Base-by-base conservation (phyloP, 2,113 vertebrate species). In the Tetrax tetrax region DNA sequence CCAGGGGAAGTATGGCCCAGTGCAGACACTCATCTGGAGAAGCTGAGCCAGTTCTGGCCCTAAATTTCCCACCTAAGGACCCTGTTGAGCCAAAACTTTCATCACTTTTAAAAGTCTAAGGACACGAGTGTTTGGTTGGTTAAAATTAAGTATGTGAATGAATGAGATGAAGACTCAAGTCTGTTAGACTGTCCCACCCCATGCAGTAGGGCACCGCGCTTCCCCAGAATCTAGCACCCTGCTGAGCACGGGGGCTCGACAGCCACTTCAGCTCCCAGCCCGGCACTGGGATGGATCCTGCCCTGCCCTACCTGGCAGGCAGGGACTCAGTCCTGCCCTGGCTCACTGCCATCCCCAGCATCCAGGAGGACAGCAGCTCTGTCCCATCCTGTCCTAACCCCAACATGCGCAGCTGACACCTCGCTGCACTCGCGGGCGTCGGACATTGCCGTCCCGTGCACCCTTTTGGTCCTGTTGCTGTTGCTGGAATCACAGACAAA, bases 291-390 rank as follows among this genome's bases (percentile, higher is more conserved):
- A 37, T 2, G 0, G 20, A 65, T 74, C 54, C 66, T 90, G 56
- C 50, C 53, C n/a, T 79, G 41, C 51, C 38, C 28, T 59, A 24
- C 13, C 19, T 50, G 57, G 47, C 51, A 90, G 38, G 48, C 25
- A 63, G 29, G 23, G 18, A 75, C 51, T 4, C 12, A 5, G 43
- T 45, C 81, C 63, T 89, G 75, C 16, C 63, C 47, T 22, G 20
- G 14, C 45, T 78, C 1, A 0, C 38, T 69, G 75, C 0, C 1
- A 37, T n/a, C 16, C 43, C 29, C 38, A 12, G 3, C 0, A 0
- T 1, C 3, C 43, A 65, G 59, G n/a, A 43, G 48, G 35, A 84
- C 3, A 12, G 68, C 47, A 72, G 51, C 0, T 0, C 54, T 74
- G 41, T 41, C 66, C 19, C 38, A 25, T 72, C 57, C 70, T 12